Evolutionary conservation across 2,113 vertebrate species (phyloP).

Genomic region (Boleophthalmus pectinirostris): DNA sequence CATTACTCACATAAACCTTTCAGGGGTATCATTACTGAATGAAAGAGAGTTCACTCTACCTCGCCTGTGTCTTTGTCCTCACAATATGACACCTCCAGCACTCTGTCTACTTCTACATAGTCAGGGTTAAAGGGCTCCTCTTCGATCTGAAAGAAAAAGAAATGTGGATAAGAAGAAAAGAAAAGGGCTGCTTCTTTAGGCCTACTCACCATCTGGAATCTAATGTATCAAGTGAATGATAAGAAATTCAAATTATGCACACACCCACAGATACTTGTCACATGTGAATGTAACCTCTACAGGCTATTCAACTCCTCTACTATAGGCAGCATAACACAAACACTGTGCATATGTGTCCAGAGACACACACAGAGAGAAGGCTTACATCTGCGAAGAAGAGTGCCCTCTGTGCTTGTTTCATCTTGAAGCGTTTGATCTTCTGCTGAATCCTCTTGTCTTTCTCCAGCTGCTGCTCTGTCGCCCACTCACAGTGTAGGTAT

Average conservation of each 20-base stretch:
- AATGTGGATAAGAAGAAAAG: conserved; percentile 36
- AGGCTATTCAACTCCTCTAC: background rate
- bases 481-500: conserved; percentile 99
- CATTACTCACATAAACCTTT: conserved; percentile 14
- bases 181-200: conserved; percentile 43
- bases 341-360: conserved; percentile 3
- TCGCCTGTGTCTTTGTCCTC: conserved; percentile 97
- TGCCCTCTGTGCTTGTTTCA: conserved; percentile 96
- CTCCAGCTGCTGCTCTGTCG: conserved; percentile 93
- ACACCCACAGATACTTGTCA: conserved; percentile 37
- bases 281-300: background rate
- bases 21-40: conserved; percentile 34
- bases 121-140: conserved; percentile 98
- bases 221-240: conserved; percentile 24
- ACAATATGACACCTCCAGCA: conserved; percentile 97
- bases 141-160: conserved; percentile 84
- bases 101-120: conserved; percentile 96
- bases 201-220: conserved; percentile 70
- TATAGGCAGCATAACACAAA: background rate
- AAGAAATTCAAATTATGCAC: conserved; percentile 46
- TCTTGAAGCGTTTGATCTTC: conserved; percentile 99
- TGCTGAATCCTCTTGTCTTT: conserved; percentile 99
- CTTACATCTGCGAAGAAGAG: conserved; percentile 99
- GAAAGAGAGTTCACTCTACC: conserved; percentile 75
- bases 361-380: conserved; percentile 21